These are phyloP conservation scores for Triplophysa rosa DNA, from an alignment of 2,113 vertebrate genomes.

Conservation along the genomic window DNA sequence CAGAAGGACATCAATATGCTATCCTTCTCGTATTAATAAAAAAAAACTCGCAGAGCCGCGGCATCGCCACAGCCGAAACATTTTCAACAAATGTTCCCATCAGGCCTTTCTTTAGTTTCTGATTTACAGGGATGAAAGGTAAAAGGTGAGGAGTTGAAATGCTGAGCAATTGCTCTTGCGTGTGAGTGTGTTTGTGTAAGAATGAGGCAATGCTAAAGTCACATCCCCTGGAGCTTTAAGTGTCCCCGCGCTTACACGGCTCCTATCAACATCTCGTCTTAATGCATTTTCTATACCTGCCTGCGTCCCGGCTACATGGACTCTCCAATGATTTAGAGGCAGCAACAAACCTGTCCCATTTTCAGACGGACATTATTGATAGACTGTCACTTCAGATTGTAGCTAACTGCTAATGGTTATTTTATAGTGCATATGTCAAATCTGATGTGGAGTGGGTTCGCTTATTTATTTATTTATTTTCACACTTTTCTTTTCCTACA, in stretches of 20 bases:
- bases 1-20: slow-evolving; percentile 18
- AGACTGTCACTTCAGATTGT: slow-evolving; percentile 77
- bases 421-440: slow-evolving; percentile 79
- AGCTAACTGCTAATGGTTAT: slow-evolving; percentile 79
- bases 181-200: slow-evolving; percentile 25
- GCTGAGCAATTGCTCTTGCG: slow-evolving; percentile 16
- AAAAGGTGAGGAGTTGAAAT: slow-evolving; percentile 24
- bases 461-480: slow-evolving; percentile 42
- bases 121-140: slow-evolving; percentile 39
- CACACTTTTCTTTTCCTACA: slow-evolving; percentile 1
- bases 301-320: slow-evolving; percentile 65
- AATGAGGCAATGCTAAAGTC: slow-evolving; percentile 48
- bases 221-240: slow-evolving; percentile 60
- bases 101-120: not conserved
- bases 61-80: not conserved
- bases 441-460: slow-evolving; percentile 60
- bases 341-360: slow-evolving; percentile 85
- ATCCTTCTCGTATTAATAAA: slow-evolving; percentile 24
- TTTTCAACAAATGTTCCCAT: slow-evolving; percentile 2
- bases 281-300: slow-evolving; percentile 74
- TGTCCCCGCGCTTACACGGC: slow-evolving; percentile 62
- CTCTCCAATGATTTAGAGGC: slow-evolving; percentile 78
- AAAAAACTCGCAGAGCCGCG: slow-evolving; percentile 3
- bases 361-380: slow-evolving; percentile 79
- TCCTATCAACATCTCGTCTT: slow-evolving; percentile 68